Evolutionary conservation across 1,140 invertebrate genomes (phyloP).

Genomic region (Drosophila ananassae): DNA sequence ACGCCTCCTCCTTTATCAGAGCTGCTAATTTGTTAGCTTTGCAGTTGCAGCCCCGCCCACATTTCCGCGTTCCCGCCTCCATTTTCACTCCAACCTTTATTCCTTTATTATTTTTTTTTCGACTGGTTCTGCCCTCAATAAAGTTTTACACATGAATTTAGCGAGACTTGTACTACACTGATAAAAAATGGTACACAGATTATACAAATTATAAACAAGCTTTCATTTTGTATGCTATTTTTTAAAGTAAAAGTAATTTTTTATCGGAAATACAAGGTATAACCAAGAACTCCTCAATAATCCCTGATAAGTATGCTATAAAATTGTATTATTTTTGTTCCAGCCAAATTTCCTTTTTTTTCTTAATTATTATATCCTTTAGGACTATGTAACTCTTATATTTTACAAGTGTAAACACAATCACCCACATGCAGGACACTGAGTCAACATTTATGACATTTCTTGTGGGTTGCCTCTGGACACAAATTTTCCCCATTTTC

Average conservation of each 20-base stretch:
- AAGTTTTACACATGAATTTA: slow-evolving; percentile 72
- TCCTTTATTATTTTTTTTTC: not conserved
- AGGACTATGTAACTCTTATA: not conserved
- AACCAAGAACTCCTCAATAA: not conserved
- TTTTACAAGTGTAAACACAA: slow-evolving; percentile 3
- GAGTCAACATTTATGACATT: slow-evolving; percentile 66
- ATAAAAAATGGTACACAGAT: not conserved
- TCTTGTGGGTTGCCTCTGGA: slow-evolving; percentile 37
- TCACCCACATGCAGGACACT: slow-evolving; percentile 11
- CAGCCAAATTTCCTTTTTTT: too few relatives aligned
- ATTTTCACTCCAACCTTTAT: slow-evolving; percentile 2
- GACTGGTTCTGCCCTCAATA: slow-evolving; percentile 42
- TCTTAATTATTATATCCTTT: not conserved
- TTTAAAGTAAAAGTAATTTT: too few relatives aligned
- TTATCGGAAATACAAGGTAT: not conserved
- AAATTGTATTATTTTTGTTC: not conserved
- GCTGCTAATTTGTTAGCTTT: slow-evolving; percentile 58
- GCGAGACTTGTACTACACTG: slow-evolving; percentile 27
- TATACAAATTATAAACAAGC: not conserved
- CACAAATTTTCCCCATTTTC: slow-evolving; percentile 1
- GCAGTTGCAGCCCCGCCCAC: slow-evolving; percentile 40
- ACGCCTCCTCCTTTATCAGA: slow-evolving; percentile 6
- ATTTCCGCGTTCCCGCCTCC: not conserved
- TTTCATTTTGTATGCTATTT: not conserved
- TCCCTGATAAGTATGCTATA: not conserved